Conservation (phyloP, 2,113 vertebrate genomes). For the Eira barbara region DNA sequence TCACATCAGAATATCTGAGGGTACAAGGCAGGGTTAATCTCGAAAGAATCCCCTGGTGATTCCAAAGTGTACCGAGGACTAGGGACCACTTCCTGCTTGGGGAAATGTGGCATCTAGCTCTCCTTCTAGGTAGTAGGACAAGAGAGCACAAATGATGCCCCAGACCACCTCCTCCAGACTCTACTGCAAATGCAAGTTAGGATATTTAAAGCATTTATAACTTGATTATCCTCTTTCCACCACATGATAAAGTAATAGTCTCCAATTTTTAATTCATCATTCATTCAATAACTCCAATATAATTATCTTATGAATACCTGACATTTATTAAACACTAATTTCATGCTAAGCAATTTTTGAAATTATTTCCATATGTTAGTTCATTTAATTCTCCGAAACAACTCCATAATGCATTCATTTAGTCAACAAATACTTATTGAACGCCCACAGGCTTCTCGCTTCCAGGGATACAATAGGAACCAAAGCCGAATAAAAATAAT, state of each 20-base stretch:
- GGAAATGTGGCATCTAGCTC: background rate
- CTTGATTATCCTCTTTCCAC: background rate
- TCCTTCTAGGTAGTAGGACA: background rate
- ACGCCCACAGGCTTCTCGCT: conserved; percentile 7
- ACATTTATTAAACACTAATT: conserved; percentile 61
- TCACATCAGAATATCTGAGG: background rate
- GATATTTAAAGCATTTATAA: background rate
- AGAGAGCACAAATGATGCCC: background rate
- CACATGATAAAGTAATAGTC: background rate
- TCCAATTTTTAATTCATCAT: background rate
- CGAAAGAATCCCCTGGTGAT: background rate
- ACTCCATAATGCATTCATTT: conserved; percentile 28
- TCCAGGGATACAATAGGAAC: background rate
- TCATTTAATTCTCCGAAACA: conserved; percentile 24
- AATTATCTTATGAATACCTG: conserved; percentile 40
- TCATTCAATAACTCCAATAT: background rate
- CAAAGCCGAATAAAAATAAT: conserved; percentile 17
- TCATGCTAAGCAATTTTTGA: conserved; percentile 20
- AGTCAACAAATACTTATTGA: conserved; percentile 42
- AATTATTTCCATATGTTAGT: conserved; percentile 45
- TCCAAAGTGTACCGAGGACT: background rate
- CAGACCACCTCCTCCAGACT: background rate
- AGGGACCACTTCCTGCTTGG: background rate
- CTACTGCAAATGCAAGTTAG: background rate
- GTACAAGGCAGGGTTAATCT: background rate